Evolutionary conservation across 2,888 invertebrate genomes (phyloP), one percentile per base, ranked within the genome.

Genomic region (Melieria omissa): DNA sequence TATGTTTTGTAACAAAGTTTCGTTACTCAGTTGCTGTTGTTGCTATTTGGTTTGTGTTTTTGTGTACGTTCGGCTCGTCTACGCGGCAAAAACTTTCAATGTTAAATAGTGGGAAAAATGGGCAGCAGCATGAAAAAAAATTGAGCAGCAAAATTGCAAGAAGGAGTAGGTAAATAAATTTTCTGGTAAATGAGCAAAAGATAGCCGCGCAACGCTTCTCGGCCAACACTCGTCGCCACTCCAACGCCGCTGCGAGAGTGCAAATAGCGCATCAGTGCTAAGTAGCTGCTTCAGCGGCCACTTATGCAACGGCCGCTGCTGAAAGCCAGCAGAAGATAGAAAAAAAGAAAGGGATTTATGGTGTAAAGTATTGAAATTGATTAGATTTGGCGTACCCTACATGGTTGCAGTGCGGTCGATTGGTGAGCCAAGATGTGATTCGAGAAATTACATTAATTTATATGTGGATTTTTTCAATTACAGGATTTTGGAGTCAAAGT

Each of bases 351-450:
- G 45, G 54, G 41, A 72, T 63, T 72, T 62, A 72, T 72, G 63
- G 47, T 42, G 29, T 9, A 44, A 72, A 63, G 63, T 63, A 72
- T 72, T 62, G 62, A 62, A 72, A 67, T 63, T 63, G 67, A 67
- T 72, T 67, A 63, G 71, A 67, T 57, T 67, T 72, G 7, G 29
- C 29, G 29, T 29, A 29, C 10, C 52, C n/a, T 49, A 10, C 52
- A 49, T 3, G 2, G 10, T n/a, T 3, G 52, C n/a, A 3, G 52
- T 65, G 70, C 70, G 58, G 65, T 73, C 29, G 3, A 29, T 29
- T 29, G 29, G 29, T 29, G 1, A 3, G 29, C 2, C 29, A 29
- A 3, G 29, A 29, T 29, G 29, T 29, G 29, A 3, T 2, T 29
- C 3, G 2, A 29, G 29, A 29, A 29, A 29, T 29, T 29, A 29